phyloP scores from a whole-genome alignment of 1,140 invertebrate genomes.

The Ptiloglossa arizonensis region DNA sequence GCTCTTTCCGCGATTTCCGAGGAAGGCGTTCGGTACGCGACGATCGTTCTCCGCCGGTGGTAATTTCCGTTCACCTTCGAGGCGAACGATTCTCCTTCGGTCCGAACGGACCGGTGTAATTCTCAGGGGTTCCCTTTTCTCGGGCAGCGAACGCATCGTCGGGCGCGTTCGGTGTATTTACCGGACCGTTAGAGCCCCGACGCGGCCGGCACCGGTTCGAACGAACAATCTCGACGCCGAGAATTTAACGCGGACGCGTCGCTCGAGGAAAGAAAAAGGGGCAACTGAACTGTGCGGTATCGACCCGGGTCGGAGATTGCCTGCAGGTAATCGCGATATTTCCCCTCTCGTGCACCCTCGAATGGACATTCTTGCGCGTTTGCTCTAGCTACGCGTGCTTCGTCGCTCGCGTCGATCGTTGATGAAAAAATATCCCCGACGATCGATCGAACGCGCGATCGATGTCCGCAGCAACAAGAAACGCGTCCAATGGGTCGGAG shows the following conservation, averaged over 20 bases:
- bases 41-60: background rate
- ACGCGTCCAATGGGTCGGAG: conserved; percentile 8
- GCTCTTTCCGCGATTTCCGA: too few relatives aligned
- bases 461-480: too few relatives aligned
- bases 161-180: background rate
- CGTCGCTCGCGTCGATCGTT: background rate
- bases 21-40: too few relatives aligned
- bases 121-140: too few relatives aligned
- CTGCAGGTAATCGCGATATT: conserved; percentile 66
- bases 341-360: conserved; percentile 24
- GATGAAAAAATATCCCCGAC: background rate
- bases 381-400: conserved; percentile 23
- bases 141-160: too few relatives aligned
- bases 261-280: conserved; percentile 36
- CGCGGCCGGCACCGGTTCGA: background rate
- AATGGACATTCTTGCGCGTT: conserved; percentile 21
- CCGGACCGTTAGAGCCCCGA: background rate
- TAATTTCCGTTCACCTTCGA: background rate
- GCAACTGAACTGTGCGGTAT: conserved; percentile 53
- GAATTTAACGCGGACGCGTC: conserved; percentile 27
- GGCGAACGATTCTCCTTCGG: background rate
- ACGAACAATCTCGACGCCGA: background rate
- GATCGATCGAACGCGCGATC: too few relatives aligned
- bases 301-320: conserved; percentile 66
- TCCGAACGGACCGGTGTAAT: background rate